phyloP scores from a whole-genome alignment of 37 sponge, comb jelly and placozoan genomes.

The Trichoplax adhaerens region DNA sequence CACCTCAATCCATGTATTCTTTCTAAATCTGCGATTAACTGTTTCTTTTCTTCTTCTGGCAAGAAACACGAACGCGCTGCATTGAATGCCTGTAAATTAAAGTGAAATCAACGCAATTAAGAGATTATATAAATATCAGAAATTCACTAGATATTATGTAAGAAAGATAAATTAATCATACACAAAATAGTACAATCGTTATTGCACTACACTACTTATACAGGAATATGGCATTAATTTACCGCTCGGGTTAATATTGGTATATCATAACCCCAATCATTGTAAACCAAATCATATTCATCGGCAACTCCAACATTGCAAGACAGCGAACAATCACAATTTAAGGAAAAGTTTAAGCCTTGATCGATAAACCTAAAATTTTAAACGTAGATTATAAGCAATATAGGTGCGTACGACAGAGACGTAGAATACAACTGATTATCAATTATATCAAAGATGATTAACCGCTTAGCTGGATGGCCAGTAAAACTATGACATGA shows the following conservation, averaged over 20 bases:
- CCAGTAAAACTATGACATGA: conserved; percentile 3
- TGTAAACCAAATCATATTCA: conserved; percentile 14
- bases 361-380: conserved; percentile 18
- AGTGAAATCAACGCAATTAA: background rate
- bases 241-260: background rate
- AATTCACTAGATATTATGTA: too few relatives aligned
- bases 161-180: too few relatives aligned
- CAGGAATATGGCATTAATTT: too few relatives aligned
- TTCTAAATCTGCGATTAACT: conserved; percentile 8
- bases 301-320: conserved; percentile 18
- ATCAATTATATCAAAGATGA: background rate
- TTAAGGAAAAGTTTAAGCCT: conserved; percentile 48
- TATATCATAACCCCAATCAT: too few relatives aligned
- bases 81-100: conserved; percentile 24
- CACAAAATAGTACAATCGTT: too few relatives aligned
- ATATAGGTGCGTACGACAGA: background rate
- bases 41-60: conserved; percentile 34
- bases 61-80: conserved; percentile 41
- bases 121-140: too few relatives aligned
- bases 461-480: conserved; percentile 22
- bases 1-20: too few relatives aligned
- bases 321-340: conserved; percentile 65
- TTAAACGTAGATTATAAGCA: too few relatives aligned
- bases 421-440: background rate
- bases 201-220: too few relatives aligned